Percentiles rank a stretch among this genome's conserved stretches.
These are phyloP conservation scores for Pygoscelis antarcticus DNA, from an alignment of 2,113 vertebrate genomes.

Conservation along the genomic window DNA sequence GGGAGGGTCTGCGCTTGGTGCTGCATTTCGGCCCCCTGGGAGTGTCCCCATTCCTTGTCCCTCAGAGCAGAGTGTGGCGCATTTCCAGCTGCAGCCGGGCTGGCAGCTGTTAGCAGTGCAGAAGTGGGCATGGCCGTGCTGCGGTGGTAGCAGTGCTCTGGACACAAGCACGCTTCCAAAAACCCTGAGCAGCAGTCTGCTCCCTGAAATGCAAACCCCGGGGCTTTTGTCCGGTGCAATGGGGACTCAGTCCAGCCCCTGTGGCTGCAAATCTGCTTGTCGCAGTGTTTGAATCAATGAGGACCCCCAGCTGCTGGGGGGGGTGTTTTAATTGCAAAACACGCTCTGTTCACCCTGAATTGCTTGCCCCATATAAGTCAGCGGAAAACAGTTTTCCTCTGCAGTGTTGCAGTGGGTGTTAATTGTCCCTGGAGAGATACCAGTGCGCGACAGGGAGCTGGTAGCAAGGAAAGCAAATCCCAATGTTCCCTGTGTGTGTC, in stretches of 20 bases:
- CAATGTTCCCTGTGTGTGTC: fast-evolving
- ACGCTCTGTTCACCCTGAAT: fast-evolving
- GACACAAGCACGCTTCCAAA: background rate
- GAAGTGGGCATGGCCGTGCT: background rate
- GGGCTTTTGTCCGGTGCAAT: fast-evolving
- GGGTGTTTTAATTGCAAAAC: background rate
- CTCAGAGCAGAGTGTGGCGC: fast-evolving
- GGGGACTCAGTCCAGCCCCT: background rate
- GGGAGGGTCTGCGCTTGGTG: fast-evolving
- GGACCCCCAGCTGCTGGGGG: background rate
- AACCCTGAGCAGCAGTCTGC: background rate
- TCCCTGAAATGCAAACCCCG: background rate
- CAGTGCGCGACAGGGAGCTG: fast-evolving
- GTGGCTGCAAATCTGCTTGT: background rate
- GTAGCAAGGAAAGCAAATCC: background rate
- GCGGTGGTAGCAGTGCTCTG: background rate
- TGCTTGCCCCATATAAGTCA: background rate
- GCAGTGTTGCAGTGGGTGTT: fast-evolving
- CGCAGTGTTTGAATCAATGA: fast-evolving
- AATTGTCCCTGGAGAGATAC: background rate
- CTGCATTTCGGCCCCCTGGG: fast-evolving
- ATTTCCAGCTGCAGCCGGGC: background rate
- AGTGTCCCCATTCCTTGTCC: background rate
- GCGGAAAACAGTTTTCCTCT: background rate
- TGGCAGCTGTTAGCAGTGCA: background rate